A percentile compares a stretch with the other conserved stretches of the same genome.
These are phyloP conservation scores for Cremastobaeus sp. DNA, from an alignment of 2,888 invertebrate genomes.

Conservation along the genomic window DNA sequence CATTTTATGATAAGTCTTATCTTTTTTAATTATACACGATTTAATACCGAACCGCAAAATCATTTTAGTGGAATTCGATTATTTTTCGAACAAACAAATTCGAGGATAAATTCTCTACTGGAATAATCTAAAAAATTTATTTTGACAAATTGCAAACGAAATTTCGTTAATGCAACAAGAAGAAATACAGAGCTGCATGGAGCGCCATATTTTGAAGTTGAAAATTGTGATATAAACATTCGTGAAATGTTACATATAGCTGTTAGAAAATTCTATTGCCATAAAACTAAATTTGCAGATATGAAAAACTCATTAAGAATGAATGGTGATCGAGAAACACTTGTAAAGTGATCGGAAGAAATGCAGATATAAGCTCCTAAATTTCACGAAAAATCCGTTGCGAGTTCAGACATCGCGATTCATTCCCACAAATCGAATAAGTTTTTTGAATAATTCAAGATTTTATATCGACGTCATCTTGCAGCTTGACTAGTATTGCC, in stretches of 20 bases:
- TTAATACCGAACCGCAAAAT: too few species aligned
- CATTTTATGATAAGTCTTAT: constrained; percentile 40
- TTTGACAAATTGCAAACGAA: too few species aligned
- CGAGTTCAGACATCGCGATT: constrained; percentile 52
- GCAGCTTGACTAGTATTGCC: neutral
- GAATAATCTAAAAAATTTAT: too few species aligned
- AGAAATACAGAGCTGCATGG: too few species aligned
- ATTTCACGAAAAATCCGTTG: constrained; percentile 51
- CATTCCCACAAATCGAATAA: constrained; percentile 46
- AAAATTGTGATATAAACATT: constrained; percentile 31
- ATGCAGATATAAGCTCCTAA: constrained; percentile 52
- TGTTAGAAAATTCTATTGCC: constrained; percentile 39
- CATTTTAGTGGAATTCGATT: too few species aligned
- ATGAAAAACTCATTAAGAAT: constrained; percentile 48
- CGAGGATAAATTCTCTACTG: too few species aligned
- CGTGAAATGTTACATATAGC: constrained; percentile 11
- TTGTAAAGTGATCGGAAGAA: constrained; percentile 54
- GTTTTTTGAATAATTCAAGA: constrained; percentile 43
- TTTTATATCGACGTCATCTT: constrained; percentile 25
- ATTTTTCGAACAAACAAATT: too few species aligned
- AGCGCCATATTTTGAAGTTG: constrained; percentile 22
- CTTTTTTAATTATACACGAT: too few species aligned
- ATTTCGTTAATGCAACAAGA: too few species aligned
- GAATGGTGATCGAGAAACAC: constrained; percentile 48
- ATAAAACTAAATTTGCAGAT: constrained; percentile 55